Conservation (phyloP, 2,113 vertebrate genomes). For the Cacatua alba region DNA sequence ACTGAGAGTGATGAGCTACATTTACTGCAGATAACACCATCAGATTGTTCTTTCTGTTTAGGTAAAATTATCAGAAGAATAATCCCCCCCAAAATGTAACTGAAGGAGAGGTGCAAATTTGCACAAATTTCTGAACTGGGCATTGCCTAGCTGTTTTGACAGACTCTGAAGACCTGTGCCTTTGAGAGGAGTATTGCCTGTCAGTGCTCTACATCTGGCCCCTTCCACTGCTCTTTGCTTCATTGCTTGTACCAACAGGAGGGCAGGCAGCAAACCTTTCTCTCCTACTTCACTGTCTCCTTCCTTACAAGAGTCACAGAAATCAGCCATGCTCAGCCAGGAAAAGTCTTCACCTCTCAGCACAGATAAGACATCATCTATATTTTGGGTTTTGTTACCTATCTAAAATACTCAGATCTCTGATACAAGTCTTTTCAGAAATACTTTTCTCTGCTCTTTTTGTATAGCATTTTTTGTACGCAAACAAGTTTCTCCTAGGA, state of each 20-base stretch:
- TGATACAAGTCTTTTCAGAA: neutral
- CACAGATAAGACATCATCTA: neutral
- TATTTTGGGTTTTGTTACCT: neutral
- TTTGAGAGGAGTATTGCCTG: neutral
- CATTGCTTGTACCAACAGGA: neutral
- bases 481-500: neutral
- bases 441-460: neutral
- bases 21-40: neutral
- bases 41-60: neutral
- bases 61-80: neutral
- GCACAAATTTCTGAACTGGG: neutral
- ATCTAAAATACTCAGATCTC: neutral
- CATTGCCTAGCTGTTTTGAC: neutral
- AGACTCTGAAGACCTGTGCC: neutral
- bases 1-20: neutral
- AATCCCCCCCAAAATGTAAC: neutral
- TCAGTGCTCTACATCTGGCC: neutral
- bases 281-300: neutral
- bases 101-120: neutral
- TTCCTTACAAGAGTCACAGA: neutral
- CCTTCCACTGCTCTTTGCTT: neutral
- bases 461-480: neutral
- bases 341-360: neutral
- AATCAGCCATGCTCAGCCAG: neutral
- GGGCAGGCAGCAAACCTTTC: neutral